phyloP scores from a whole-genome alignment of 2,888 invertebrate species.

The Clivina fossor region DNA sequence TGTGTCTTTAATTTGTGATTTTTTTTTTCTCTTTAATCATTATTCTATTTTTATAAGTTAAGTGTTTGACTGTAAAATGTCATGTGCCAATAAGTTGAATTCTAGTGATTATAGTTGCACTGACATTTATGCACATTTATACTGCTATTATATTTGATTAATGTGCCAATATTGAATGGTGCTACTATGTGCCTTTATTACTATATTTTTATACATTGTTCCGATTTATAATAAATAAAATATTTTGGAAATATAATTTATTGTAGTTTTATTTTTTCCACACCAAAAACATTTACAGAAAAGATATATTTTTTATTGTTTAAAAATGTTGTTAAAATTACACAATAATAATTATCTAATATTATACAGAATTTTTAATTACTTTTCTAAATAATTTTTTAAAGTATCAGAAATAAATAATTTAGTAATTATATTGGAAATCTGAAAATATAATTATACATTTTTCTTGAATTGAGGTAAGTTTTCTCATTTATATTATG shows the following conservation, averaged over 20 bases:
- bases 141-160: background rate
- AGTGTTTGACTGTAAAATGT: too few relatives aligned
- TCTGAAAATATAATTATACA: background rate
- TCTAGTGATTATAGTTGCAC: too few relatives aligned
- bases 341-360: background rate
- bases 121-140: background rate
- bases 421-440: background rate
- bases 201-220: background rate
- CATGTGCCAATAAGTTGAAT: too few relatives aligned
- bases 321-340: too few relatives aligned
- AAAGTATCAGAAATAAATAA: background rate
- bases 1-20: too few relatives aligned
- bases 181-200: background rate
- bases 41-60: too few relatives aligned
- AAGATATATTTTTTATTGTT: too few relatives aligned
- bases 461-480: background rate
- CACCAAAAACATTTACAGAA: background rate
- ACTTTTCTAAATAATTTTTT: background rate
- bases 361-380: background rate
- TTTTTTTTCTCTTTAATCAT: too few relatives aligned
- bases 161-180: background rate
- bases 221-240: background rate
- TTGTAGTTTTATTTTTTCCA: background rate
- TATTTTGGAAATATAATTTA: background rate
- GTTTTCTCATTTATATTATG: constrained; percentile 4